Evolutionary conservation across 2,888 invertebrate genomes (phyloP), one percentile per base, ranked within the genome.

Genomic region (Sinohyriopsis cumingii): DNA sequence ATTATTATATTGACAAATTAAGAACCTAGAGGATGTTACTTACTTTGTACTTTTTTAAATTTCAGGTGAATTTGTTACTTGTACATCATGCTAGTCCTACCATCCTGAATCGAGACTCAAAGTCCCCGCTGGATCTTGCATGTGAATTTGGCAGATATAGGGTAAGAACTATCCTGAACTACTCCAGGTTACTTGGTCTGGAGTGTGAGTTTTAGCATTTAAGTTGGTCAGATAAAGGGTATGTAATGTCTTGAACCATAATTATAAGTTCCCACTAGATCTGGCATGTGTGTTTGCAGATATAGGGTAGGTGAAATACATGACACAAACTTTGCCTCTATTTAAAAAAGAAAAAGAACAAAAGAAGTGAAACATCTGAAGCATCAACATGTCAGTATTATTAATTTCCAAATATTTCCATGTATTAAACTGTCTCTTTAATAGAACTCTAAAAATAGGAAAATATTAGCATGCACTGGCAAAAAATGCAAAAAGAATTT

Each of bases 231-330:
- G 25, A 7, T 24, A 20, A 5, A 22, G 22, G 22, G 61, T 28
- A 28, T 18, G 28, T 25, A 60, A 25, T 22, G 60, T 4, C 9
- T 79, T 86, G 55, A 91, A 91, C 82, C 88, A 89, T 64, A 85
- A 87, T 45, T 84, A 88, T 62, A 90, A 88, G 77, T 90, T 91
- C 3, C 89, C 91, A 0, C 86, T 92, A 18, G 91, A 92, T 78
- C 79, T 91, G 66, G 91, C 91, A 59, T 91, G 91, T 78, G 91
- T 92, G 78, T 90, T 78, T 91, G 92, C 19, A 84, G 90, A 76
- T 87, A 82, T 69, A 75, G 85, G 80, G 89, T 89, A 81, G 79
- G 88, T 69, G 3, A 45, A 12, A 45, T 45, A 15, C 45, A 15
- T 12, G 9, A 45, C 15, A 45, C 45, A 45, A 45, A 45, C 33